These are phyloP conservation scores for Leptestheria dahalacensis DNA, from an alignment of 1,140 invertebrate genomes.

Conservation along the genomic window DNA sequence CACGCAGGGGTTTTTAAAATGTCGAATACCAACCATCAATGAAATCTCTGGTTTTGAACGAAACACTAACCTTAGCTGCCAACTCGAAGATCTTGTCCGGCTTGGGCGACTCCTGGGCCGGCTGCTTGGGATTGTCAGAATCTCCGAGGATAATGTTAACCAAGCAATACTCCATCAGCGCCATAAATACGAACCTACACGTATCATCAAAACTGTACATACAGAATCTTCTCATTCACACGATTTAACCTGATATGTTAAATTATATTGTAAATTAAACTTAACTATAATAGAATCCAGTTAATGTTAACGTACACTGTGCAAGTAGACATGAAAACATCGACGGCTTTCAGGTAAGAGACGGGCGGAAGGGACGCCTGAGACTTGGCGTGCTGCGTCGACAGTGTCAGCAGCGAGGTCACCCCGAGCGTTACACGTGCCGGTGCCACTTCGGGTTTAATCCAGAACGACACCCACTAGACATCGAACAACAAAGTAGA, in stretches of 20 bases:
- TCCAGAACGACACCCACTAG: slow-evolving; percentile 30
- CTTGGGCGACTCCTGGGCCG: slow-evolving; percentile 24
- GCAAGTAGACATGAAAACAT: slow-evolving; percentile 81
- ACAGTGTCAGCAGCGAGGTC: slow-evolving; percentile 72
- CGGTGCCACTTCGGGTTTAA: slow-evolving; percentile 68
- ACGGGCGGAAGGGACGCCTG: slow-evolving; percentile 75
- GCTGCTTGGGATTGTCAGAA: slow-evolving; percentile 33
- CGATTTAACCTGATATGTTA: too few species aligned
- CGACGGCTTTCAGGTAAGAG: slow-evolving; percentile 76
- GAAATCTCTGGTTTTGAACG: too few species aligned
- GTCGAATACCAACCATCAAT: too few species aligned
- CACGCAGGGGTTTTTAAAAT: too few species aligned
- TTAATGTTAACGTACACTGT: slow-evolving; percentile 60
- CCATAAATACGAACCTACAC: slow-evolving; percentile 74
- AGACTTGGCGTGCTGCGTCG: slow-evolving; percentile 80
- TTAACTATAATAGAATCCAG: too few species aligned
- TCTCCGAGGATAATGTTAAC: slow-evolving; percentile 77
- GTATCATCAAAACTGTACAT: too few species aligned
- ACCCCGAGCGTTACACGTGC: slow-evolving; percentile 78
- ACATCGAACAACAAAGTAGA: slow-evolving; percentile 19
- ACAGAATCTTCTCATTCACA: too few species aligned
- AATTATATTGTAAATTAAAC: too few species aligned
- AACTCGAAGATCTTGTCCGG: slow-evolving; percentile 40
- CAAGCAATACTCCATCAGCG: slow-evolving; percentile 82
- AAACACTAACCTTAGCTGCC: slow-evolving; percentile 25